These are phyloP conservation scores for Tribolium freemani DNA, from an alignment of 2,888 invertebrate species.

Conservation along the genomic window DNA sequence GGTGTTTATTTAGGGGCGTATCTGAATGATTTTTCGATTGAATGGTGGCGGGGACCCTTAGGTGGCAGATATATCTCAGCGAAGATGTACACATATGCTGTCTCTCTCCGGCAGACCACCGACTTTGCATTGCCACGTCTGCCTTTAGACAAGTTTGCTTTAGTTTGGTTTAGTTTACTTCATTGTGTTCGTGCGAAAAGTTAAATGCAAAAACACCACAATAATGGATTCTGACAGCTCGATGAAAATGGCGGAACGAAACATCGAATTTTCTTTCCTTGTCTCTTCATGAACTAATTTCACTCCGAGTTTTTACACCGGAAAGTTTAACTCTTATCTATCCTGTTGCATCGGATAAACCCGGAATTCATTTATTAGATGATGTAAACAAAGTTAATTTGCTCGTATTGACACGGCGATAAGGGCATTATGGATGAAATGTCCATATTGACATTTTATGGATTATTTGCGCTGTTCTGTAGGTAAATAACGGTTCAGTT, in stretches of 20 bases:
- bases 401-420: constrained; percentile 15
- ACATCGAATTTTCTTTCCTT: constrained; percentile 14
- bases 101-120: constrained; percentile 48
- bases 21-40: constrained; percentile 35
- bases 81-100: constrained; percentile 30
- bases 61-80: constrained; percentile 6
- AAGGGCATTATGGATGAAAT: constrained; percentile 4
- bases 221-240: constrained; percentile 38
- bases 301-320: background rate
- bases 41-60: constrained; percentile 5
- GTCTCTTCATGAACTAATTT: constrained; percentile 15
- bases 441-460: constrained; percentile 11
- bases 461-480: background rate
- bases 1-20: constrained; percentile 38
- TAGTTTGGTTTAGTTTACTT: constrained; percentile 45
- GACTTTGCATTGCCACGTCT: constrained; percentile 47
- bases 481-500: constrained; percentile 16
- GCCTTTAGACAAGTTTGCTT: constrained; percentile 47
- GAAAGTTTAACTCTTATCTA: constrained; percentile 14
- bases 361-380: constrained; percentile 17
- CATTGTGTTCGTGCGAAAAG: constrained; percentile 45
- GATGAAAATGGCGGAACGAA: constrained; percentile 33
- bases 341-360: constrained; percentile 9
- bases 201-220: constrained; percentile 40
- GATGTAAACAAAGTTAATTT: constrained; percentile 16